Evolutionary conservation across 2,888 invertebrate genomes (phyloP), one percentile per base, ranked within the genome.

Genomic region (Stramonita haemastoma): DNA sequence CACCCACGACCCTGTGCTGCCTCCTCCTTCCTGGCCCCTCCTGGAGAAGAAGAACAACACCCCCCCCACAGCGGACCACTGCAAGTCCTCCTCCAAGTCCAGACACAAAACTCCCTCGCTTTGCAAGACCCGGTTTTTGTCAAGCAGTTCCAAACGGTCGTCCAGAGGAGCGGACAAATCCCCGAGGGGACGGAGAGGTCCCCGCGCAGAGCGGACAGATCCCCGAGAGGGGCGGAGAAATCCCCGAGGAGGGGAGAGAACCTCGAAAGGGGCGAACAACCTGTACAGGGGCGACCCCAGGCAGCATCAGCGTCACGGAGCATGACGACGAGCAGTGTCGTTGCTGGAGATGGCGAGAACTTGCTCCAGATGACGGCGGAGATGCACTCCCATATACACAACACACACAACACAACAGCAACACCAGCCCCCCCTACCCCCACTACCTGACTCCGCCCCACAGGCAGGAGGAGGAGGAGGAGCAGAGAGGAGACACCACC

Each of bases 281-380:
- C 13, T 17, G 29, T 56, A 17, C 85, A 13, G 17, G 15, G 34
- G 19, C n/a, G 70, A 34, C 32, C 56, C 32, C n/a, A 1, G 34
- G 34, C 17, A n/a, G 13, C n/a, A n/a, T n/a, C n/a, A n/a, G n/a
- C n/a, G n/a, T n/a, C n/a, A n/a, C 32, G 32, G 46, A 36, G 11
- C 36, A 86, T 2, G 81, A 85, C 17, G 88, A 83, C 15, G 60
- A 86, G 34, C 91, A 91, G 91, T 91, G 29, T 93, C 93, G 4
- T 91, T 93, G 79, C 87, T 93, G 87, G 92, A 94, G 91, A 93
- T 94, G 93, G 93, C 32, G 93, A 94, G 87, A 93, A 93, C 89
- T 86, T 94, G 81, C 86, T 94, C 77, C 93, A 94, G 89, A 92
- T 94, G 93, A 93, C 93, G 15, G 90, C 92, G 17, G 92, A 93